These are phyloP conservation scores for Trichacis sp. DNA, from an alignment of 2,888 invertebrate genomes.

Conservation along the genomic window DNA sequence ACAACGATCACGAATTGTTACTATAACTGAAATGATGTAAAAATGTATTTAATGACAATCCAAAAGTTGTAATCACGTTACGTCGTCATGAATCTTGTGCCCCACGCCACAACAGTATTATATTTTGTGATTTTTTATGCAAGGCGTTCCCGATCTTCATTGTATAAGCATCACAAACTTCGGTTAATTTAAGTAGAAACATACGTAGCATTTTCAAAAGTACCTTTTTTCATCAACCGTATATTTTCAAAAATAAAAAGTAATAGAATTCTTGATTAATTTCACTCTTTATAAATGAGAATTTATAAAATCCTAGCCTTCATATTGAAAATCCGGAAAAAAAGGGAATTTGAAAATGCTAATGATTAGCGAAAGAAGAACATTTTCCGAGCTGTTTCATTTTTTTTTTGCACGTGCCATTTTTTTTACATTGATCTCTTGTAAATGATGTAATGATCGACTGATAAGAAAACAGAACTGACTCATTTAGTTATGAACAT, in stretches of 20 bases:
- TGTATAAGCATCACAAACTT: slow-evolving; percentile 19
- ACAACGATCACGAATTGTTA: neutral
- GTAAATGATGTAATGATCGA: no score
- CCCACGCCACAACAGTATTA: slow-evolving; percentile 41
- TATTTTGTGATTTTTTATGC: slow-evolving; percentile 45
- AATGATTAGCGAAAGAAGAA: no score
- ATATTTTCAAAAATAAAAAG: neutral
- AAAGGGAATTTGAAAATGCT: no score
- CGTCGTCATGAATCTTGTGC: slow-evolving; percentile 27
- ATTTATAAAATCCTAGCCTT: no score
- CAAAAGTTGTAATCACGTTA: neutral
- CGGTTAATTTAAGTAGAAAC: slow-evolving; percentile 18
- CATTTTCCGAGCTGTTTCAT: no score
- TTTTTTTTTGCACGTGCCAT: no score
- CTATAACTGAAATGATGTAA: neutral
- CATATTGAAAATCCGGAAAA: no score
- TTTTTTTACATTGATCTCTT: no score
- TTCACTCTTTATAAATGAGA: no score
- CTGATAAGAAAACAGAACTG: no score
- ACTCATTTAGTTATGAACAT: no score
- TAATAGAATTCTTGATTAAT: neutral
- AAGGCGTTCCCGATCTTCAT: slow-evolving; percentile 29
- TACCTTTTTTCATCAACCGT: no score
- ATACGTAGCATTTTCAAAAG: slow-evolving; percentile 20
- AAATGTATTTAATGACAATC: neutral